These are phyloP conservation scores for Dasyurus viverrinus DNA, from an alignment of 2,113 vertebrate species.

Conservation along the genomic window DNA sequence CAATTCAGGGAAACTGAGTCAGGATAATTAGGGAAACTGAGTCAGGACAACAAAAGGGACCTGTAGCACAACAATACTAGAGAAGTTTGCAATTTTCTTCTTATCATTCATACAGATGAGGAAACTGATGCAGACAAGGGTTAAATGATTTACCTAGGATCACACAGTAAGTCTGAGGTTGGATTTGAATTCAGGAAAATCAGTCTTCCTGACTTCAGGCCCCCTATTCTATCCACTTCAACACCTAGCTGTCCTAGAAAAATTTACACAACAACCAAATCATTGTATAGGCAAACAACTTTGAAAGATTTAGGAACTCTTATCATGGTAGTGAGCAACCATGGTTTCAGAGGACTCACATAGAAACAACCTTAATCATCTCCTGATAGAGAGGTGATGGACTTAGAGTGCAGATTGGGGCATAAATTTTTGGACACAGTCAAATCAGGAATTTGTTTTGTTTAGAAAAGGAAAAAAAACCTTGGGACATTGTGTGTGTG, in stretches of 20 bases:
- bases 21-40: no score
- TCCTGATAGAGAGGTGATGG: background rate
- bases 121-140: background rate
- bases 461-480: background rate
- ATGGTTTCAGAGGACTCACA: background rate
- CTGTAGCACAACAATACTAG: no score
- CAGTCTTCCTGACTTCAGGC: background rate
- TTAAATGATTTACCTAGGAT: background rate
- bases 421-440: background rate
- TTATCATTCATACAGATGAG: no score
- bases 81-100: no score
- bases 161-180: background rate
- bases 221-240: background rate
- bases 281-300: background rate
- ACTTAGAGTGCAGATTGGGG: background rate
- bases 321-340: background rate
- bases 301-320: background rate
- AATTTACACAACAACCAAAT: background rate
- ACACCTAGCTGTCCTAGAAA: background rate
- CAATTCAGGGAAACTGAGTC: no score
- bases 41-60: no score
- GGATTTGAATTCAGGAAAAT: background rate
- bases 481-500: no score
- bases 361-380: background rate
- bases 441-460: background rate